Evolutionary conservation across 2,797 vertebrate genomes (phyloP), one percentile per base, ranked within the genome.

Genomic region (Etheostoma nigrum): DNA sequence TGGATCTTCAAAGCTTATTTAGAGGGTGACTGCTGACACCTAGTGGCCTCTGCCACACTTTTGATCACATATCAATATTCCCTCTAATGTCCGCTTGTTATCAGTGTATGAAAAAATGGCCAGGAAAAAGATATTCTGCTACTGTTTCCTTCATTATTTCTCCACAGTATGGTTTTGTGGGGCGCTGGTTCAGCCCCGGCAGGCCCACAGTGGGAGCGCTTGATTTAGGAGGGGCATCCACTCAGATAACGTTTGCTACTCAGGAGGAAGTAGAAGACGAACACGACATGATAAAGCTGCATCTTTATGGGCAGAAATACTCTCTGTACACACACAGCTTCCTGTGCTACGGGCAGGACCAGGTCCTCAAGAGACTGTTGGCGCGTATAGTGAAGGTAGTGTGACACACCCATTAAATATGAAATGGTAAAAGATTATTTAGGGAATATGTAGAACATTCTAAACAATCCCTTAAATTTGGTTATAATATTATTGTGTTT

Each of bases 251-350:
- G 0, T 98, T 98, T 57, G 88, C 83, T 10, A 97, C 96, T 0
- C 72, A 73, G 36, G 91, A 89, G 4, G 25, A 83, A n/a, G 69
- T 95, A 7, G 90, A 93, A 75, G 94, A 97, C 59, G 1, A 69
- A 61, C 72, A 42, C 3, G 90, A 93, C 13, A 69, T 74, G n/a
- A 91, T 92, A 79, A 86, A 84, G 48, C 91, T 97, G 82, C 93
- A 60, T 51, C 96, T 98, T 1, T 98, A 97, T 0, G 96, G 96
- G 4, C 88, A 90, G 3, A 84, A 94, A 55, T 96, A 97, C 92
- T 91, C 89, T 1, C 74, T 98, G 64, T 98, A 98, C 91, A 96
- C 96, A 0, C 96, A 97, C 88, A 98, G 97, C 91, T 96, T 96
- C 92, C 95, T 97, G 66, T 98, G 97, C 87, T 98, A 96, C 0